These are phyloP conservation scores for Palythoa grandis DNA, from an alignment of 92 coral and sea anemone genomes.

Conservation along the genomic window DNA sequence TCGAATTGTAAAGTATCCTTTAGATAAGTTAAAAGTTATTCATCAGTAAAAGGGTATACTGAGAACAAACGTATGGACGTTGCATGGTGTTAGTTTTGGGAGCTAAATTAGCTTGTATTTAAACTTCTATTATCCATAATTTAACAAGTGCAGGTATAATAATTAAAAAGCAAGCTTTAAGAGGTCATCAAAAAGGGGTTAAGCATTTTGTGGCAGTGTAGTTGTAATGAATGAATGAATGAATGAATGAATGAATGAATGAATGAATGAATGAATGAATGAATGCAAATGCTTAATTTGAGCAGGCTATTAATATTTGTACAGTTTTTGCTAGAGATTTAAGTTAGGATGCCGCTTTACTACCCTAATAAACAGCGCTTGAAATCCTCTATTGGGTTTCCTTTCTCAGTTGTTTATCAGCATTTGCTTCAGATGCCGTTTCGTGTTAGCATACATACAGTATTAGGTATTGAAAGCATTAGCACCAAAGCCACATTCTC, in stretches of 20 bases:
- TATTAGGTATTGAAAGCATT: neutral
- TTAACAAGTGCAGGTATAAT: neutral
- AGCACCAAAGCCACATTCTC: neutral
- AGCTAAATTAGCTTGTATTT: neutral
- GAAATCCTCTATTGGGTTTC: neutral
- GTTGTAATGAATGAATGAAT: too few species aligned
- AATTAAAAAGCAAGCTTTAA: neutral
- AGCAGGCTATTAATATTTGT: too few species aligned
- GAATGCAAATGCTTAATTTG: neutral
- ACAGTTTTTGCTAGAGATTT: neutral
- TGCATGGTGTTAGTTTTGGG: neutral
- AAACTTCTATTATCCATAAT: neutral
- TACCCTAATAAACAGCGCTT: too few species aligned
- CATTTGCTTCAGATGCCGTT: neutral
- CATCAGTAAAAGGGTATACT: too few species aligned
- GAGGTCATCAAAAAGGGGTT: neutral
- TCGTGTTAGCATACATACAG: too few species aligned
- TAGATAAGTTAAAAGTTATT: neutral
- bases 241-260: too few species aligned
- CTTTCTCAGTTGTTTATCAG: neutral
- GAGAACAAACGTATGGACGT: too few species aligned
- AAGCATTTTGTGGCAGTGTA: neutral
- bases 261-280: too few species aligned
- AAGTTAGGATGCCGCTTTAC: neutral
- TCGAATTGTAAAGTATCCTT: neutral